Conservation (phyloP, 2,888 invertebrate genomes). For the Diabrotica balteata region DNA sequence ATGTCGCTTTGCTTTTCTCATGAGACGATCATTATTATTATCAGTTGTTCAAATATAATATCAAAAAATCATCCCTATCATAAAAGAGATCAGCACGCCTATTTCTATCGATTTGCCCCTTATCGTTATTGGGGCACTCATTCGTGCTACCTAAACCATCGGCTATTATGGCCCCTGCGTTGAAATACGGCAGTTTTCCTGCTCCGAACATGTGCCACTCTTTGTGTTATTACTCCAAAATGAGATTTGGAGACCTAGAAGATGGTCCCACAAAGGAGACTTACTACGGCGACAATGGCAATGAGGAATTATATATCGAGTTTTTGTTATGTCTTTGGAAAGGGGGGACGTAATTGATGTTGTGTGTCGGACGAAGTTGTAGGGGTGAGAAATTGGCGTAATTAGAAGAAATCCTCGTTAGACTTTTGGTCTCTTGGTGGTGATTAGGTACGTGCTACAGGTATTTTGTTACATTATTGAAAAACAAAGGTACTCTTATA, state of each 20-base stretch:
- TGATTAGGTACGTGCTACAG: too few relatives aligned
- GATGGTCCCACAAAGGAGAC: constrained; percentile 45
- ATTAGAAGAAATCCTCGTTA: neutral
- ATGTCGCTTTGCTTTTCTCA: too few relatives aligned
- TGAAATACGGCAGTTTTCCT: constrained; percentile 48
- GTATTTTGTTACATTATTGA: too few relatives aligned
- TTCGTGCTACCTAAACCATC: constrained; percentile 45
- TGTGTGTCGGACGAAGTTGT: constrained; percentile 15
- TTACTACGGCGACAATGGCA: constrained; percentile 42
- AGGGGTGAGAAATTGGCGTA: constrained; percentile 14
- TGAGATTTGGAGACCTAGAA: constrained; percentile 49
- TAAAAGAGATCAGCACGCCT: neutral
- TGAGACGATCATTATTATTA: too few relatives aligned
- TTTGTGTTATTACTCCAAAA: constrained; percentile 48
- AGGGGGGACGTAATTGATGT: constrained; percentile 27
- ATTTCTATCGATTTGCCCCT: constrained; percentile 43
- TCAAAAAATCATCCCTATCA: too few relatives aligned
- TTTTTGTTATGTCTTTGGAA: constrained; percentile 30
- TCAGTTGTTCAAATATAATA: too few relatives aligned
- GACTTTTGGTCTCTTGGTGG: neutral
- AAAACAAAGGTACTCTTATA: too few relatives aligned
- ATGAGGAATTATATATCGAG: constrained; percentile 43
- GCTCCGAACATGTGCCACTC: constrained; percentile 50
- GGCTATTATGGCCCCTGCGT: constrained; percentile 43
- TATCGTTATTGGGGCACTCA: constrained; percentile 46